phyloP scores from a whole-genome alignment of 2,797 vertebrate species.

The Caiman crocodilus region DNA sequence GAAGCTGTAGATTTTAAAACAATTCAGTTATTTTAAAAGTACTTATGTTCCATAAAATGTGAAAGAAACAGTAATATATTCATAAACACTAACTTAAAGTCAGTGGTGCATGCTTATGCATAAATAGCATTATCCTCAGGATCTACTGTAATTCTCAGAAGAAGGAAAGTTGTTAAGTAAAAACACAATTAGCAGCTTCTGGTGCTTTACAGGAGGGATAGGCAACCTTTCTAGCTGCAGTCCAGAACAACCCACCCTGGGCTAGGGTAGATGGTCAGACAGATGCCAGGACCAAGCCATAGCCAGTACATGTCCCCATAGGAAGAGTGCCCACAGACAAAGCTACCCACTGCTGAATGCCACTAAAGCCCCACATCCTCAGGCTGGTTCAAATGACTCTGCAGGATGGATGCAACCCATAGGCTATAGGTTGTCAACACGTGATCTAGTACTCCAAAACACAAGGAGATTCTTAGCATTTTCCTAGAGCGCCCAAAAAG shows the following conservation, averaged over 20 bases:
- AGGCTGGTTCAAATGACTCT: too few relatives aligned
- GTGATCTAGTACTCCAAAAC: not conserved
- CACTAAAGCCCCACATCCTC: too few relatives aligned
- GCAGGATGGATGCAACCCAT: too few relatives aligned
- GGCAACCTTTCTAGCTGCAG: too few relatives aligned
- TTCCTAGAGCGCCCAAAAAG: slow-evolving; percentile 16
- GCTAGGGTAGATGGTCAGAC: too few relatives aligned
- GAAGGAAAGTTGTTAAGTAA: slow-evolving; percentile 42
- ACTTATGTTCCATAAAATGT: slow-evolving; percentile 31
- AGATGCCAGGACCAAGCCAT: too few relatives aligned
- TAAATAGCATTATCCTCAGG: slow-evolving; percentile 63
- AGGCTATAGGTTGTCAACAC: too few relatives aligned
- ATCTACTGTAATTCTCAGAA: slow-evolving; percentile 67
- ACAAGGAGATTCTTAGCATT: not conserved
- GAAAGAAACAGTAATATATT: slow-evolving; percentile 54
- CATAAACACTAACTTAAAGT: slow-evolving; percentile 66
- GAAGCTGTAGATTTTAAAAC: not conserved
- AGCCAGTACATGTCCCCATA: too few relatives aligned
- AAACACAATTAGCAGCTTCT: slow-evolving; percentile 15
- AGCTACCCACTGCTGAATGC: too few relatives aligned
- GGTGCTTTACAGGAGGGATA: not conserved
- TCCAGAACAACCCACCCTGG: too few relatives aligned
- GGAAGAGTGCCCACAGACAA: too few relatives aligned
- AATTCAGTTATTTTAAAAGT: slow-evolving; percentile 48
- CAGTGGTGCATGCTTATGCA: slow-evolving; percentile 62